phyloP scores from a whole-genome alignment of 2,797 vertebrate genomes.

The Leucoraja ocellata region DNA sequence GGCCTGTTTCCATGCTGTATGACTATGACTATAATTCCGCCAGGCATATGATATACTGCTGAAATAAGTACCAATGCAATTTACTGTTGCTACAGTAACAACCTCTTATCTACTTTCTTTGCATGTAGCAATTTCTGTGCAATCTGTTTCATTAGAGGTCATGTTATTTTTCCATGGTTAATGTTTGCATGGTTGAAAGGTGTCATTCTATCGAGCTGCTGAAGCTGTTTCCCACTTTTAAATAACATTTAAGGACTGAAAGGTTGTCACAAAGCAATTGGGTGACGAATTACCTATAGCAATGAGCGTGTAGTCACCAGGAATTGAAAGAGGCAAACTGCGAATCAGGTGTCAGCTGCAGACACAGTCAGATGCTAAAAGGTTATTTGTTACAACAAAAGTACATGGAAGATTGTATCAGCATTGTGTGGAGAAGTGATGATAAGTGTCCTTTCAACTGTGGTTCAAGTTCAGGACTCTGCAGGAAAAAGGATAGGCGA shows the following conservation, averaged over 20 bases:
- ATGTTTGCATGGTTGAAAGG: background rate
- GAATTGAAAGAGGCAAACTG: conserved; percentile 20
- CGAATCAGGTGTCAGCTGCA: background rate
- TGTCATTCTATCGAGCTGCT: background rate
- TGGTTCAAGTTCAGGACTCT: too few species aligned
- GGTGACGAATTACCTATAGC: background rate
- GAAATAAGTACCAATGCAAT: background rate
- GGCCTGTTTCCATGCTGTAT: too few species aligned
- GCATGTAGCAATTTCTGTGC: background rate
- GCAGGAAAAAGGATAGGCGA: too few species aligned
- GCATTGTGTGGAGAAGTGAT: background rate
- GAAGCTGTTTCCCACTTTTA: background rate
- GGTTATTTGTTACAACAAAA: conserved; percentile 6
- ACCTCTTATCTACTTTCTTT: background rate
- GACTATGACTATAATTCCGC: background rate
- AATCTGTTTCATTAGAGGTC: background rate
- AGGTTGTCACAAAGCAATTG: background rate
- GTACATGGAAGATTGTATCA: background rate
- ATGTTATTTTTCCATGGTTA: background rate
- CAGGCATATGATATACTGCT: background rate
- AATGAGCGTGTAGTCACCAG: background rate
- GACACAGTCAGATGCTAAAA: background rate
- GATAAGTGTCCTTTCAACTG: background rate
- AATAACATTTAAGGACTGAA: background rate
- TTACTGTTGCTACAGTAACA: background rate